Evolutionary conservation across 2,113 vertebrate genomes (phyloP).

Genomic region (Ramphastos sulfuratus): DNA sequence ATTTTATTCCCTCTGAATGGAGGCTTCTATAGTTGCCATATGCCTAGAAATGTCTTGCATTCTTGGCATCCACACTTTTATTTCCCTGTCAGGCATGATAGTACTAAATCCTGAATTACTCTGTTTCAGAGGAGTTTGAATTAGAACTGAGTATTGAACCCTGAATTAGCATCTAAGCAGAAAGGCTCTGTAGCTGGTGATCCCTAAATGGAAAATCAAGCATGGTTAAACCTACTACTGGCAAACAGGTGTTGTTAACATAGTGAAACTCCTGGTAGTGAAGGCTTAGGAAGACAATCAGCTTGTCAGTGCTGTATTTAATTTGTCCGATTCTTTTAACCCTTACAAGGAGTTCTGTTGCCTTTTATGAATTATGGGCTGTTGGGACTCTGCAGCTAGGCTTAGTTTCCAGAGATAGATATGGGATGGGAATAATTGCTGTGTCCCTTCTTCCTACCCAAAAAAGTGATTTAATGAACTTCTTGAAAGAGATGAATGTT

Average conservation of each 20-base stretch:
- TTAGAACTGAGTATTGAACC: constrained; percentile 14
- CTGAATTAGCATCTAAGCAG: neutral
- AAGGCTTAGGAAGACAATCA: neutral
- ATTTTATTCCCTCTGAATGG: constrained; percentile 66
- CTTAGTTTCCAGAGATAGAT: neutral
- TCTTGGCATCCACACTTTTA: constrained; percentile 55
- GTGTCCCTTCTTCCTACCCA: neutral
- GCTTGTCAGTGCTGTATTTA: neutral
- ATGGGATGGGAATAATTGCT: neutral
- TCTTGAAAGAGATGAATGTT: neutral
- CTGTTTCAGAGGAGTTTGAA: constrained; percentile 4
- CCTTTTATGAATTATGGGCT: neutral
- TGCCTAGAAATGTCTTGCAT: constrained; percentile 59
- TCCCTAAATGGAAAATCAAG: neutral
- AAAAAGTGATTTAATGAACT: neutral
- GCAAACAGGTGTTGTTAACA: neutral
- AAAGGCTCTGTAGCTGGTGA: neutral
- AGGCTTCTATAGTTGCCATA: constrained; percentile 64
- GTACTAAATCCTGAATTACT: constrained; percentile 41
- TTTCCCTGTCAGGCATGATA: constrained; percentile 24
- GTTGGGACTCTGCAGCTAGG: neutral
- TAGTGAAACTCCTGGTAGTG: neutral
- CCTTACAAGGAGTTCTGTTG: neutral
- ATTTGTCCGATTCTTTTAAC: neutral
- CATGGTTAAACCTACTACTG: neutral